Conservation (phyloP, 2,797 vertebrate genomes). For the Lophotriccus pileatus region DNA sequence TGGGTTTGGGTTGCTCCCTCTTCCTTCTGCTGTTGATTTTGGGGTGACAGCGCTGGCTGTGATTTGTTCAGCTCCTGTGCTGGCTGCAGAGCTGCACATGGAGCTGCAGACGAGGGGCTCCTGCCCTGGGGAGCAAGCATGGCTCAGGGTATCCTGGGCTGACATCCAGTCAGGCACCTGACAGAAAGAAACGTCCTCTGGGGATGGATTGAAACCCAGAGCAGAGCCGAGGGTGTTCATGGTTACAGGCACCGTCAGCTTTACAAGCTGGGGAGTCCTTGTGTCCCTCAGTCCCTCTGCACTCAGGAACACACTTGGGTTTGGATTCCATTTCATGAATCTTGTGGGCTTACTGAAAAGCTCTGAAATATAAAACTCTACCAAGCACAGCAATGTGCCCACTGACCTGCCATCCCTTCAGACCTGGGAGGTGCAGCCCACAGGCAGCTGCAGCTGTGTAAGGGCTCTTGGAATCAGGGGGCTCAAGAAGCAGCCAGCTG, state of each 20-base stretch:
- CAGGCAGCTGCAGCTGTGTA: fast-evolving
- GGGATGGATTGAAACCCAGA: not conserved
- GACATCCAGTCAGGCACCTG: not conserved
- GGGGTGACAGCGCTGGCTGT: not conserved
- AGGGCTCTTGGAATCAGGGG: not conserved
- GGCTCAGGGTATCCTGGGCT: not conserved
- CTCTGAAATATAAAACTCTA: not conserved
- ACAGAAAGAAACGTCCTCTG: not conserved
- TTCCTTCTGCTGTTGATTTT: not conserved
- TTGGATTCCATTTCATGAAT: not conserved
- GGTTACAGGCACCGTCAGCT: not conserved
- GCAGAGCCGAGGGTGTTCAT: not conserved
- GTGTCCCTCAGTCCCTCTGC: not conserved
- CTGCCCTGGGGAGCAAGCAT: fast-evolving
- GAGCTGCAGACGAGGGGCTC: not conserved
- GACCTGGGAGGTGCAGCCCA: not conserved
- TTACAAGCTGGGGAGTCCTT: not conserved
- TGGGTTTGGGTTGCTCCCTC: not conserved
- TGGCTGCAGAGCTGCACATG: not conserved
- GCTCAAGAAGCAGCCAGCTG: not conserved
- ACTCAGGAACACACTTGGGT: not conserved
- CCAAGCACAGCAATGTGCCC: not conserved
- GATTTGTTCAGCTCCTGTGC: not conserved
- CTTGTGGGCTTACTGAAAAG: not conserved
- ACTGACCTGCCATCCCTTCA: not conserved